Base-by-base conservation (phyloP, 2,797 vertebrate species). In the Platalea minor region DNA sequence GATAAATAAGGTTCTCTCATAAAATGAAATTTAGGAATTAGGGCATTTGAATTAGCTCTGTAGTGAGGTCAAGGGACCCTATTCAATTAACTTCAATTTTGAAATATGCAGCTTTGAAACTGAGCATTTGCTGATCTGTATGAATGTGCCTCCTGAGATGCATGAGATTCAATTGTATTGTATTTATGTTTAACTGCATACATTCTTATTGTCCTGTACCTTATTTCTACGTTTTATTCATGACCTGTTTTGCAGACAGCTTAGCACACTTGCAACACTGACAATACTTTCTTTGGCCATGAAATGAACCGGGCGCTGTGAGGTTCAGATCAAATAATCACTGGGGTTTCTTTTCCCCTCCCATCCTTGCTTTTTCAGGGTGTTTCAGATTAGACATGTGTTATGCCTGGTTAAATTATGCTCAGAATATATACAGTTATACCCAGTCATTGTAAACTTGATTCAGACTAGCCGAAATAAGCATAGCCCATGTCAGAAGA, bases 271-370 rank as follows among this genome's bases (percentile, higher is more conserved):
- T 83, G 28, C 31, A 82, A 68, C 41, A 54, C 12, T 45, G 13
- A 48, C 1, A 0, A 31, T 83, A 59, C 13, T 83, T 87, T 45
- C 61, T 73, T 73, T 59, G 31, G 39, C 21, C 24, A 21, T 64
- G 28, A 54, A 92, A 74, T 33, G 25, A 67, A 64, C 17, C 0
- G 2, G 4, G 10, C 61, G 33, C 25, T 73, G 11, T 60, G 26
- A 69, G 61, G 37, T 82, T 73, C 31, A 64, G 39, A 86, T 57
- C 13, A 31, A 31, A 85, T 59, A 31, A 56, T 61, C 29, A 51
- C 23, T 46, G 16, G 1, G 5, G 0, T 0, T n/a, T 37, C 57
- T 21, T 43, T 60, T 18, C 3, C 12, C 13, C 6, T 68, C 16
- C 10, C 17, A 14, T 51, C 14, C 13, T 67, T 88, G 17, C 6